A percentile compares a stretch with the other conserved stretches of the same genome.
Conservation (phyloP, 2,113 vertebrate genomes). For the Antechinus stuartii region DNA sequence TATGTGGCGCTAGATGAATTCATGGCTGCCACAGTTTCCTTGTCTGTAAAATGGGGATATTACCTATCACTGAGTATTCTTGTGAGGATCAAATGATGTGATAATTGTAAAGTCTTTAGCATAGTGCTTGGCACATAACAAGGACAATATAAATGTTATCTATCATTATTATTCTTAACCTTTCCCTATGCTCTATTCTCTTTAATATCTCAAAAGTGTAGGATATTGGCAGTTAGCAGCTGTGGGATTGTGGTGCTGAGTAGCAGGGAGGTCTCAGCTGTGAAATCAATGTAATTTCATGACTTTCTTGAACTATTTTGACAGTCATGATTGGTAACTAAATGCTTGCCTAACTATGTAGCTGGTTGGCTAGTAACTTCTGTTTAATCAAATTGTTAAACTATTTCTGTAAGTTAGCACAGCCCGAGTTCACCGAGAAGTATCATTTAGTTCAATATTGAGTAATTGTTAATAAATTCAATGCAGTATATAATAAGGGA, state of each 20-base stretch:
- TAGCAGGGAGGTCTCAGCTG: background rate
- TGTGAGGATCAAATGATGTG: no score
- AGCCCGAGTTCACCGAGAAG: background rate
- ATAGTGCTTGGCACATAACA: no score
- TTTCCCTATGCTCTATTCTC: background rate
- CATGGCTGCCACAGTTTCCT: no score
- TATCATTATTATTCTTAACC: background rate
- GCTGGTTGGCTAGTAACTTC: background rate
- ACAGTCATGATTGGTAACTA: background rate
- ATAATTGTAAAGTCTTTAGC: no score
- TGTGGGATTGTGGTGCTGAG: background rate
- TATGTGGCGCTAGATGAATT: background rate
- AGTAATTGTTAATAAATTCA: conserved; percentile 11
- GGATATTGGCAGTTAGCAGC: background rate
- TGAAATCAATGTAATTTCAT: background rate
- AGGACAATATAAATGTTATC: no score
- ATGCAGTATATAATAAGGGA: conserved; percentile 6
- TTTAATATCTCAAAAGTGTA: background rate
- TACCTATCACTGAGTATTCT: no score
- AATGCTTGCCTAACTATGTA: background rate
- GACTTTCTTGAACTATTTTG: background rate
- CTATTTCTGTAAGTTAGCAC: background rate
- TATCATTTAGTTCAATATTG: background rate
- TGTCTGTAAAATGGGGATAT: no score
- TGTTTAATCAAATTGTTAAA: background rate